Evolutionary conservation across 64 coral and sea anemone species (phyloP).

Genomic region (Actinia tenebrosa): DNA sequence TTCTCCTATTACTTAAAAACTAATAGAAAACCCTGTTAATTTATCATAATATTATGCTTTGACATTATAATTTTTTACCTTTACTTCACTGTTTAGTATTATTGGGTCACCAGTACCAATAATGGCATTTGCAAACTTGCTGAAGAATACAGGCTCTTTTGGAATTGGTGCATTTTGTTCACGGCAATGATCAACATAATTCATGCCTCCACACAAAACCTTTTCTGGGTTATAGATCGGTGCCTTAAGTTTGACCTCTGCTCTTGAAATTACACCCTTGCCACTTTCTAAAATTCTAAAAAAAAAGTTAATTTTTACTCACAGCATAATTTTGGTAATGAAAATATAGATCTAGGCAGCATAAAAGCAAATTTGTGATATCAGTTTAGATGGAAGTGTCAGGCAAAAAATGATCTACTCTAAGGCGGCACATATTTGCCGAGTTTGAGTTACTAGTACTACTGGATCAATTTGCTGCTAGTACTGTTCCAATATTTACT

Average conservation of each 20-base stretch:
- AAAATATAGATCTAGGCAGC: too few species aligned
- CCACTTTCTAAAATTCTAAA: conserved; percentile 59
- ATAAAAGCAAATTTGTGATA: too few species aligned
- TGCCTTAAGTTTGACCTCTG: conserved; percentile 69
- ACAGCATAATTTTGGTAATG: too few species aligned
- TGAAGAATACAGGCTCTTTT: conserved; percentile 83
- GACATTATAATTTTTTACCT: conserved; percentile 36
- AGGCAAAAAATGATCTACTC: too few species aligned
- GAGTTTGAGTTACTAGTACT: too few species aligned
- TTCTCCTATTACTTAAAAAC: too few species aligned
- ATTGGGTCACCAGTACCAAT: conserved; percentile 68
- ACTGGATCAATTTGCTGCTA: too few species aligned
- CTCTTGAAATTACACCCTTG: conserved; percentile 67
- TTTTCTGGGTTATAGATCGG: conserved; percentile 93
- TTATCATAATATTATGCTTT: neutral
- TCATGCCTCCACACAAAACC: conserved; percentile 91
- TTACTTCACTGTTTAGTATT: conserved; percentile 55
- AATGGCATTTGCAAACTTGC: conserved; percentile 90
- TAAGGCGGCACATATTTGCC: too few species aligned
- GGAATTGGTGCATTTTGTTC: conserved; percentile 93
- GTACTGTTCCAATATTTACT: too few species aligned
- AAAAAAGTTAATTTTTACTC: neutral
- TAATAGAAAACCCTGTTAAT: too few species aligned
- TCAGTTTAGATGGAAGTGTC: too few species aligned
- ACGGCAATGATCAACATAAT: conserved; percentile 86